A percentile compares a stretch with the other conserved stretches of the same genome.
These are phyloP conservation scores for Gymnodraco acuticeps DNA, from an alignment of 2,797 vertebrate species.

Conservation along the genomic window DNA sequence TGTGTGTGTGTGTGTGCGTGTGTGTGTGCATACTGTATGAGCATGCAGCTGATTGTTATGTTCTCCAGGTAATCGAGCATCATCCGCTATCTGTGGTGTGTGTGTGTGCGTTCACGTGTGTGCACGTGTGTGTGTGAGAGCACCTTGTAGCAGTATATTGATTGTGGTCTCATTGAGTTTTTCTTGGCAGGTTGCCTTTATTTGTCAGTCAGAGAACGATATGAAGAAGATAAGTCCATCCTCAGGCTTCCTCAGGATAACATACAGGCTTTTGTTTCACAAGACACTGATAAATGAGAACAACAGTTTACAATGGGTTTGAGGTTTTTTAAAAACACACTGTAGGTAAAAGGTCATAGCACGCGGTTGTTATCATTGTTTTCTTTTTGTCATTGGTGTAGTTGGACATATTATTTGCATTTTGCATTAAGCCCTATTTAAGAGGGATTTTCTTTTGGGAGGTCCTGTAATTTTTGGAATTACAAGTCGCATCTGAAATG, in stretches of 20 bases:
- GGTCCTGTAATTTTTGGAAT: slow-evolving; percentile 41
- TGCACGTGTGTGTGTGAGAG: slow-evolving; percentile 2
- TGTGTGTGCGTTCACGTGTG: slow-evolving; percentile 35
- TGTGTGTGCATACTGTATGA: slow-evolving; percentile 64
- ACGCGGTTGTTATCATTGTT: slow-evolving; percentile 16
- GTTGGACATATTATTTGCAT: slow-evolving; percentile 1
- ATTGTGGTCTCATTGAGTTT: slow-evolving; percentile 82
- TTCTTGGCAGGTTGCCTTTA: slow-evolving; percentile 72
- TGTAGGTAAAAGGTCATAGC: slow-evolving; percentile 37
- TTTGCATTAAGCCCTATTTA: slow-evolving; percentile 13
- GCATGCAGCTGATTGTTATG: slow-evolving; percentile 74
- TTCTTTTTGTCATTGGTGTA: slow-evolving; percentile 4
- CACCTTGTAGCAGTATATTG: slow-evolving; percentile 80
- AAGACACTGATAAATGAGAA: slow-evolving; percentile 67
- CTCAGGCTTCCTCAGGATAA: slow-evolving; percentile 69
- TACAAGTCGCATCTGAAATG: slow-evolving; percentile 44
- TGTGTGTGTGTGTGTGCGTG: slow-evolving; percentile 31
- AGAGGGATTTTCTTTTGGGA: slow-evolving; percentile 42
- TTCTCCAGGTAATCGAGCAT: slow-evolving; percentile 76
- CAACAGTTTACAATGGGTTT: slow-evolving; percentile 46
- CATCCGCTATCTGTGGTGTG: slow-evolving; percentile 65
- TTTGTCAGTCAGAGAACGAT: slow-evolving; percentile 79
- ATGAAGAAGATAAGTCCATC: slow-evolving; percentile 78
- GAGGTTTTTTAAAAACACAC: slow-evolving; percentile 52
- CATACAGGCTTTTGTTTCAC: slow-evolving; percentile 69